Percentiles rank a stretch among this genome's conserved stretches.
Conservation (phyloP, 2,797 vertebrate species). For the Acipenser transmontanus region DNA sequence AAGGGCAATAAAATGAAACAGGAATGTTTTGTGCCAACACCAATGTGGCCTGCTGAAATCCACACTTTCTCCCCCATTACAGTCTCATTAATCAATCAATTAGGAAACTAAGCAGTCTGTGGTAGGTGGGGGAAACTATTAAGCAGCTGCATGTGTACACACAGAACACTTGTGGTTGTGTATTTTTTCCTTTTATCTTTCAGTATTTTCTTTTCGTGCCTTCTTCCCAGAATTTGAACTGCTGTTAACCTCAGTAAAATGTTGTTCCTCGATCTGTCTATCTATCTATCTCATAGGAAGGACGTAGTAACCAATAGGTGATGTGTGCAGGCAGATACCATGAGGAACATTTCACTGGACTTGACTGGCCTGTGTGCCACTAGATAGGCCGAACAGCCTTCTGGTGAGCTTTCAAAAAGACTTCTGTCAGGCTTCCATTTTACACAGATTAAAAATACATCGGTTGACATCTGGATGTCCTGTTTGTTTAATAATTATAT, state of each 20-base stretch:
- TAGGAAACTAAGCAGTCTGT: constrained; percentile 52
- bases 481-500: no score
- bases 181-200: not conserved
- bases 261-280: not conserved
- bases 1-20: not conserved
- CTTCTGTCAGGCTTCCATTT: no score
- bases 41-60: constrained; percentile 35
- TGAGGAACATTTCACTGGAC: not conserved
- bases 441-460: not conserved
- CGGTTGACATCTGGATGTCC: no score
- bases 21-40: not conserved
- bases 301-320: not conserved
- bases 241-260: not conserved
- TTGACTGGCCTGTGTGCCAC: no score
- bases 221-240: not conserved
- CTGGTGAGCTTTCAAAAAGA: no score
- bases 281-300: not conserved
- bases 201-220: not conserved
- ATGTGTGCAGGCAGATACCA: not conserved
- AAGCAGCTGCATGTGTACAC: not conserved
- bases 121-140: constrained; percentile 32
- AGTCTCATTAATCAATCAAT: constrained; percentile 66
- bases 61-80: constrained; percentile 63
- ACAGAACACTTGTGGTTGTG: not conserved
- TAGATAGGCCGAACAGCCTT: no score